Percentiles rank a stretch among this genome's conserved stretches.
Evolutionary conservation across 2,888 invertebrate genomes (phyloP).

Genomic region (Scaeva pyrastri): DNA sequence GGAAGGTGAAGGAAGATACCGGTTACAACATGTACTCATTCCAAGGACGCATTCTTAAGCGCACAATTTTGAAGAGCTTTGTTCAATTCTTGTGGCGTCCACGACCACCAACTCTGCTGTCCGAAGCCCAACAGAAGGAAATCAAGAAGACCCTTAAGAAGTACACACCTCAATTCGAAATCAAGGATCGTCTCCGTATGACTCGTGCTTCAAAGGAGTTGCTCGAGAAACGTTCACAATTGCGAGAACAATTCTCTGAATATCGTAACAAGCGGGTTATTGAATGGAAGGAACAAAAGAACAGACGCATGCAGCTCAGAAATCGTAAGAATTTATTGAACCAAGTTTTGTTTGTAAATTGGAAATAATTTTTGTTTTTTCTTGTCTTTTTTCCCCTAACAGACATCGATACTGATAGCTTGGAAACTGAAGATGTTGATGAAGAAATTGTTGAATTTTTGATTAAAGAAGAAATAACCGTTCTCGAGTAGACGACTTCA

Average conservation of each 20-base stretch:
- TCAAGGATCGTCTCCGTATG: constrained; percentile 96
- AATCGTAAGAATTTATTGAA: constrained; percentile 88
- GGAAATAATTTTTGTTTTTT: background rate
- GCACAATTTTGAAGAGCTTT: constrained; percentile 96
- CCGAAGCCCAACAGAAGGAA: constrained; percentile 94
- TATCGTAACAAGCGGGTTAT: constrained; percentile 90
- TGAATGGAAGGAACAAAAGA: constrained; percentile 91
- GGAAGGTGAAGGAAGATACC: constrained; percentile 96
- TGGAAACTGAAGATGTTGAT: constrained; percentile 95
- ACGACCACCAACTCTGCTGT: constrained; percentile 93
- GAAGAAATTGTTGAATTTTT: constrained; percentile 99
- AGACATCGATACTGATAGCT: constrained; percentile 97
- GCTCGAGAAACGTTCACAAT: constrained; percentile 94
- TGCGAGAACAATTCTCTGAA: constrained; percentile 94
- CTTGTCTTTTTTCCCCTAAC: constrained; percentile 80
- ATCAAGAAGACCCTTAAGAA: constrained; percentile 99
- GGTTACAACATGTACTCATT: constrained; percentile 99
- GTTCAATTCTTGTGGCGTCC: constrained; percentile 98
- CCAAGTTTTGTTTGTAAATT: background rate
- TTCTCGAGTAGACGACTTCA: constrained; percentile 87
- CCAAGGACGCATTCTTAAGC: constrained; percentile 90
- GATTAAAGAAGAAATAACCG: constrained; percentile 96
- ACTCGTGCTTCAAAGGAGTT: constrained; percentile 97
- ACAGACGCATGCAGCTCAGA: constrained; percentile 92
- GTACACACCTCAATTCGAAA: constrained; percentile 97